These are phyloP conservation scores for Drosophila infuscata DNA, from an alignment of 2,888 invertebrate genomes.

Conservation along the genomic window DNA sequence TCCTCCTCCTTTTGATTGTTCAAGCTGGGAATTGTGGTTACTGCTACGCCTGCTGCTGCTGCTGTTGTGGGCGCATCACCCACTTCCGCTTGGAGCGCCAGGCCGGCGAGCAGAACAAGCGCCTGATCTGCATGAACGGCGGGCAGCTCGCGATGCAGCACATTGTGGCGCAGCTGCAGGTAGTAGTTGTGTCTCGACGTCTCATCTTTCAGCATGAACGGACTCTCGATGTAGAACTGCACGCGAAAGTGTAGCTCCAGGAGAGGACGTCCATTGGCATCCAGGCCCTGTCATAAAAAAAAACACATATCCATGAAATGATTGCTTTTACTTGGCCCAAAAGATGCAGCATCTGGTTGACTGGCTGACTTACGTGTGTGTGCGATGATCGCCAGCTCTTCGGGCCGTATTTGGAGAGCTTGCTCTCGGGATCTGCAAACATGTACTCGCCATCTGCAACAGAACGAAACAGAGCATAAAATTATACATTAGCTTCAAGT, in stretches of 20 bases:
- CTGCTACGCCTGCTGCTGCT: slow-evolving; percentile 11
- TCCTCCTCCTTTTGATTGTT: slow-evolving; percentile 49
- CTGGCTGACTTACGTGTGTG: slow-evolving; percentile 90
- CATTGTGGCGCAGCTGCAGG: slow-evolving; percentile 96
- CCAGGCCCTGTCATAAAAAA: slow-evolving; percentile 89
- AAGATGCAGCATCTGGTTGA: neutral
- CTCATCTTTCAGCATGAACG: slow-evolving; percentile 95
- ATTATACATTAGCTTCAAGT: neutral
- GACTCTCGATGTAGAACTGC: slow-evolving; percentile 97
- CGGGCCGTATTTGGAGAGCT: slow-evolving; percentile 97
- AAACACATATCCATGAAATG: neutral
- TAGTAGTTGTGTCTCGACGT: slow-evolving; percentile 97
- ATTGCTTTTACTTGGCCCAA: neutral
- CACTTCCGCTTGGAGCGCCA: slow-evolving; percentile 96
- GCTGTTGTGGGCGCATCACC: slow-evolving; percentile 88
- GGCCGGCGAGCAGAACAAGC: slow-evolving; percentile 92
- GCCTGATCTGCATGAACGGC: slow-evolving; percentile 87
- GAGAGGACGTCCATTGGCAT: slow-evolving; percentile 95
- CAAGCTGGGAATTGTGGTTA: slow-evolving; percentile 54
- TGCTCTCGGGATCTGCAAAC: slow-evolving; percentile 97
- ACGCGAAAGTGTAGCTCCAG: slow-evolving; percentile 95
- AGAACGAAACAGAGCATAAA: neutral
- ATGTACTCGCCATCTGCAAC: slow-evolving; percentile 97
- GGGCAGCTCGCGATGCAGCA: slow-evolving; percentile 88
- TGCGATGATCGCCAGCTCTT: slow-evolving; percentile 98